These are phyloP conservation scores for Drosophila chauvacae DNA, from an alignment of 1,140 invertebrate genomes.

Conservation along the genomic window DNA sequence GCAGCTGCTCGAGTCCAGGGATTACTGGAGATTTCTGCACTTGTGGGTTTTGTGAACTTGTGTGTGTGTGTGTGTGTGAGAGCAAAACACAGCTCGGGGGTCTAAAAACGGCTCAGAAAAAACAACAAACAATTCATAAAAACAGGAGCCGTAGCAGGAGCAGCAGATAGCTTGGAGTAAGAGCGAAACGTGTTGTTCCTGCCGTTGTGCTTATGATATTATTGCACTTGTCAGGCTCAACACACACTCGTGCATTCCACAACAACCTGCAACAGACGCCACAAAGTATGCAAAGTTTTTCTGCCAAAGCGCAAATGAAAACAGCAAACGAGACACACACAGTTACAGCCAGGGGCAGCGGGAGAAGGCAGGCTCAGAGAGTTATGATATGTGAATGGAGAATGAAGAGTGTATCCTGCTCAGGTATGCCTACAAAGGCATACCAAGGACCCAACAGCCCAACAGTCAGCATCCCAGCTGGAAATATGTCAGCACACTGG, in stretches of 20 bases:
- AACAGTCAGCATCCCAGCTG: conserved; percentile 24
- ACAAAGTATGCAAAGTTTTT: conserved; percentile 82
- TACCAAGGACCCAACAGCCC: conserved; percentile 45
- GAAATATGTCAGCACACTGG: conserved; percentile 75
- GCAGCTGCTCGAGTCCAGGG: conserved; percentile 43
- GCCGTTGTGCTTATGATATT: conserved; percentile 72
- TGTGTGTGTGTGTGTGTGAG: background rate
- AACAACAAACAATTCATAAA: conserved; percentile 37
- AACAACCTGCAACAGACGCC: conserved; percentile 45
- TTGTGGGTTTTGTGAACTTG: conserved; percentile 47
- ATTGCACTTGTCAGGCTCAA: conserved; percentile 71
- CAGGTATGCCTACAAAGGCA: conserved; percentile 68
- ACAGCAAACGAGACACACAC: conserved; percentile 56
- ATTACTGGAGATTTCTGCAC: conserved; percentile 42
- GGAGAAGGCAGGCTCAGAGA: background rate
- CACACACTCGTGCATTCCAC: conserved; percentile 35
- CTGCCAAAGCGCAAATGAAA: conserved; percentile 76
- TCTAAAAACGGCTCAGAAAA: conserved; percentile 32
- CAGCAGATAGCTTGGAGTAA: background rate
- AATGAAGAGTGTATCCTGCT: conserved; percentile 15
- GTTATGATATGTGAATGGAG: conserved; percentile 9
- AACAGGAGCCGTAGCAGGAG: conserved; percentile 34
- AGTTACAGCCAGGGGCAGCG: conserved; percentile 14
- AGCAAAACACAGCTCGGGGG: conserved; percentile 23
- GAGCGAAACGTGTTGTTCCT: conserved; percentile 50